Evolutionary conservation across 2,113 vertebrate species (phyloP), one percentile per base, ranked within the genome.

Genomic region (Takifugu flavidus): DNA sequence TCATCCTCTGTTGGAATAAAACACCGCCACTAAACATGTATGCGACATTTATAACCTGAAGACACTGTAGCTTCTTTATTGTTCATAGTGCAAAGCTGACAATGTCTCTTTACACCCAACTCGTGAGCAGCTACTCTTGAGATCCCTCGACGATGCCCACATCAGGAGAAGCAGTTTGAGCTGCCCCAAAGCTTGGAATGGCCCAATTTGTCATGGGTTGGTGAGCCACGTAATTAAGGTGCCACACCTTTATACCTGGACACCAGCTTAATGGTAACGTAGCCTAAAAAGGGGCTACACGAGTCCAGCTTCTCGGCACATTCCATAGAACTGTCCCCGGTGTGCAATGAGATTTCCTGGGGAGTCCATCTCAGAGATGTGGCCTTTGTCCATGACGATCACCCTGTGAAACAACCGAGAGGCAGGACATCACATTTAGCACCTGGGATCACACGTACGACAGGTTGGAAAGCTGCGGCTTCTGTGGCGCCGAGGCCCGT

Each of bases 321-420:
- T 93, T 57, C 87, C 86, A 74, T 95, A 95, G 82, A 98, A 99
- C 43, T 94, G 86, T 72, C 95, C 96, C 56, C 90, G 90, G 76
- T 91, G 91, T 80, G 91, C 86, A 64, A 94, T 90, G 76, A 99
- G 88, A 67, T 90, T 91, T 69, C 90, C 85, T 0, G 91, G 93
- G 56, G 94, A 90, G 86, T 94, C 95, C 56, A 93, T 94, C 87
- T 99, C 96, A 14, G 87, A 90, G 80, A 98, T 87, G 65, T 49
- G 82, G 2, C 96, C 96, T 14, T 92, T 88, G 82, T 98, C 94
- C 94, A 99, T 92, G 46, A 99, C 95, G 47, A 96, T 92, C 65
- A 98, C 92, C 84, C 96, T 99, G 87, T 69, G 27, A 66, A 86
- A 57, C 4, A 68, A 1, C 7, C 54, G 55, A 45, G 50, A 59